Percentiles rank a stretch among this genome's conserved stretches.
phyloP scores from a whole-genome alignment of 2,888 invertebrate species.

The Hedya salicella region DNA sequence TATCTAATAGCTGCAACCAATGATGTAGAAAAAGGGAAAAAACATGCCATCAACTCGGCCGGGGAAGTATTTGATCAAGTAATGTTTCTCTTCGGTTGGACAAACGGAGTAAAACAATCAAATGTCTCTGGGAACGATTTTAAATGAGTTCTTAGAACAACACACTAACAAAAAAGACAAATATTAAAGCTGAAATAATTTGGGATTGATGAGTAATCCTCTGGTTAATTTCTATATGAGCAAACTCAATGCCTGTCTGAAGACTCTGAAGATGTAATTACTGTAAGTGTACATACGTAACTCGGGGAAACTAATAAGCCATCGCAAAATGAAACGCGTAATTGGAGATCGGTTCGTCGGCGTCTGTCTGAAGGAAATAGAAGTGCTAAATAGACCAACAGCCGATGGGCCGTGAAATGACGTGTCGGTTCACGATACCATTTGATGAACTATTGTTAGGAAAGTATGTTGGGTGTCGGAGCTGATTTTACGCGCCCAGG shows the following conservation, averaged over 20 bases:
- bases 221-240: slow-evolving; percentile 22
- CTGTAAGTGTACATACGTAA: slow-evolving; percentile 39
- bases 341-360: slow-evolving; percentile 56
- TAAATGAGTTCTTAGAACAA: slow-evolving; percentile 34
- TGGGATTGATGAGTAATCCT: slow-evolving; percentile 14
- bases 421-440: slow-evolving; percentile 61
- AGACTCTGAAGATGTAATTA: slow-evolving; percentile 46
- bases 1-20: slow-evolving; percentile 69
- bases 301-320: slow-evolving; percentile 41
- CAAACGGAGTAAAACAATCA: slow-evolving; percentile 39
- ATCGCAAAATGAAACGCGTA: slow-evolving; percentile 52
- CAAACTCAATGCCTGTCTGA: slow-evolving; percentile 25
- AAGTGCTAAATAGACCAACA: slow-evolving; percentile 72
- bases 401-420: slow-evolving; percentile 72
- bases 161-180: slow-evolving; percentile 26
- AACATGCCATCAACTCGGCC: slow-evolving; percentile 43
- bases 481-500: slow-evolving; percentile 56
- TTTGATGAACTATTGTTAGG: slow-evolving; percentile 74
- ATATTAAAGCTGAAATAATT: slow-evolving; percentile 17
- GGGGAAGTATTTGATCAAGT: slow-evolving; percentile 34
- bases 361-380: slow-evolving; percentile 65
- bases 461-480: slow-evolving; percentile 56
- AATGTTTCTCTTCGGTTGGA: slow-evolving; percentile 33
- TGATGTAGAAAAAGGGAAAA: slow-evolving; percentile 58
- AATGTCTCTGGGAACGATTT: slow-evolving; percentile 23